These are phyloP conservation scores for Pseudoatta argentina DNA, from an alignment of 1,140 invertebrate species.

Conservation along the genomic window DNA sequence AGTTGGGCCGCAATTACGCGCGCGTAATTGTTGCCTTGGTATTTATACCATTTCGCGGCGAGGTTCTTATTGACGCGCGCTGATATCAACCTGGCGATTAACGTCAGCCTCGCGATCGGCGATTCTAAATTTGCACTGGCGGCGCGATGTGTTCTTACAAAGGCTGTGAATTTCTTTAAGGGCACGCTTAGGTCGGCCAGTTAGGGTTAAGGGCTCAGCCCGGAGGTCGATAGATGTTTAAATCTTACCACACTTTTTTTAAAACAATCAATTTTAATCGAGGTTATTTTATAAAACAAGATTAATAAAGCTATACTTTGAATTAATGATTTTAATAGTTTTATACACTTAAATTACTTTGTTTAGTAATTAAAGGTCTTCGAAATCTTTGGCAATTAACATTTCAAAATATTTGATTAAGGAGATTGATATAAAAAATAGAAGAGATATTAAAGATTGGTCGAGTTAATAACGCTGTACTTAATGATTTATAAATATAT, in stretches of 20 bases:
- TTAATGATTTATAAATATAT: background rate
- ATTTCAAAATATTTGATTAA: background rate
- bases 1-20: constrained; percentile 30
- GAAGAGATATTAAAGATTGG: background rate
- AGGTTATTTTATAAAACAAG: background rate
- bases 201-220: background rate
- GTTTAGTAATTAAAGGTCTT: background rate
- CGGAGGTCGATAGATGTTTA: background rate
- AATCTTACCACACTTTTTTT: background rate
- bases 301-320: background rate
- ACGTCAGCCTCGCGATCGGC: constrained; percentile 12
- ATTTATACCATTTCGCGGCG: constrained; percentile 6
- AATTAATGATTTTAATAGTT: background rate
- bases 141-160: constrained; percentile 15
- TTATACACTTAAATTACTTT: background rate
- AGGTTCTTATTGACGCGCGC: constrained; percentile 20
- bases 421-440: background rate
- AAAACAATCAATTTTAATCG: background rate
- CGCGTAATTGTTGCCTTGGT: constrained; percentile 36
- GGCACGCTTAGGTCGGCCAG: background rate
- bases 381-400: too few relatives aligned
- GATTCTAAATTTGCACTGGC: constrained; percentile 40
- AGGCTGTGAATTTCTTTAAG: background rate
- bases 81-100: constrained; percentile 27
- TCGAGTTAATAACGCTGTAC: background rate